Percentiles rank a stretch among this genome's conserved stretches.
Conservation (phyloP, 2,888 invertebrate genomes). For the Clepsis dumicolana region DNA sequence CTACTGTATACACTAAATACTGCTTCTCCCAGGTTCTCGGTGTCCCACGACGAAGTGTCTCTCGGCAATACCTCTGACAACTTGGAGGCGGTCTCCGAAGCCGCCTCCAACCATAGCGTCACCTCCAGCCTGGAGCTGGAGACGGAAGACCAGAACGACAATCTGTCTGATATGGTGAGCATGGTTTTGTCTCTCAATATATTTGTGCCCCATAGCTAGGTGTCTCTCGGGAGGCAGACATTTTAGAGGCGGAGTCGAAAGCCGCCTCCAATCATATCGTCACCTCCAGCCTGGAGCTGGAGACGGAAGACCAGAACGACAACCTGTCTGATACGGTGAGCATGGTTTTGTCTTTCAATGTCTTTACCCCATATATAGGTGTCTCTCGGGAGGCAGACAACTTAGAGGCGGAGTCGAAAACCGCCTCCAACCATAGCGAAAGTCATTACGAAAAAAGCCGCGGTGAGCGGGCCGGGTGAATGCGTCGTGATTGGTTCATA, state of each 20-base stretch:
- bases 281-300: slow-evolving; percentile 95
- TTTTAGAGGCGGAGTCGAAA: slow-evolving; percentile 97
- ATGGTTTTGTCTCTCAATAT: slow-evolving; percentile 10
- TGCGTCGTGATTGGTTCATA: too few relatives aligned
- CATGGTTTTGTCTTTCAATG: slow-evolving; percentile 8
- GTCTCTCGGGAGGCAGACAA: slow-evolving; percentile 96
- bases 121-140: slow-evolving; percentile 96
- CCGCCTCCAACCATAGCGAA: slow-evolving; percentile 98
- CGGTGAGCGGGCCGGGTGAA: too few relatives aligned
- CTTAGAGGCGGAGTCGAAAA: slow-evolving; percentile 97
- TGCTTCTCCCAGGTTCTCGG: slow-evolving; percentile 89
- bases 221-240: slow-evolving; percentile 96
- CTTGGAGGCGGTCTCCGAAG: slow-evolving; percentile 97
- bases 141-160: slow-evolving; percentile 96
- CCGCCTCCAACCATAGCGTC: slow-evolving; percentile 97
- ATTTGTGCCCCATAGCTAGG: slow-evolving; percentile 96
- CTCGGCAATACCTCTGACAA: slow-evolving; percentile 97
- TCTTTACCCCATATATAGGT: slow-evolving; percentile 97
- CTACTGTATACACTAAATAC: too few relatives aligned
- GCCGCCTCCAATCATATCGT: slow-evolving; percentile 98
- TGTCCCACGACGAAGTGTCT: slow-evolving; percentile 96
- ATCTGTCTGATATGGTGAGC: slow-evolving; percentile 97
- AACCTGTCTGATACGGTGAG: slow-evolving; percentile 98
- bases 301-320: slow-evolving; percentile 95
- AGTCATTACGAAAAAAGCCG: too few relatives aligned